phyloP scores from a whole-genome alignment of 2,797 vertebrate species.

The Cossypha polioptera region DNA sequence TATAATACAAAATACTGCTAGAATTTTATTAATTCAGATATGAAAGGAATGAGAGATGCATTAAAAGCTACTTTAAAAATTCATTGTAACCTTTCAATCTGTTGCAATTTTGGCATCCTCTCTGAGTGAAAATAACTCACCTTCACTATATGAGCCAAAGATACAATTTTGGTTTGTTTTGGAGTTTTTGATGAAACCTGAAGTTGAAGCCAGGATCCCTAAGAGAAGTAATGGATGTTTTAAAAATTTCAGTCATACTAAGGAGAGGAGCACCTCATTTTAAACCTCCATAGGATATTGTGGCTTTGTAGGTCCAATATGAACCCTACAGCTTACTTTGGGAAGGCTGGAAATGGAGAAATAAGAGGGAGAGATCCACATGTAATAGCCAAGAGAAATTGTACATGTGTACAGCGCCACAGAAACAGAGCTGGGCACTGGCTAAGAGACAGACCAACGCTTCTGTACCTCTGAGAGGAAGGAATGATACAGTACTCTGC shows the following conservation, averaged over 20 bases:
- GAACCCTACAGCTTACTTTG: neutral
- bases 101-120: neutral
- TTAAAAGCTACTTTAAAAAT: neutral
- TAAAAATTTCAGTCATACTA: neutral
- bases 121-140: neutral
- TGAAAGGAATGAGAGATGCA: neutral
- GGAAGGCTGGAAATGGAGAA: neutral
- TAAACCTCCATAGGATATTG: neutral
- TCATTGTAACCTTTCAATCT: neutral
- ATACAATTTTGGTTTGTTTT: neutral
- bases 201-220: neutral
- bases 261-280: accelerated
- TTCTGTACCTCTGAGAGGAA: neutral
- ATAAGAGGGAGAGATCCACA: neutral
- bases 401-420: accelerated
- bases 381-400: neutral
- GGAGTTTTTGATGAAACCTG: neutral
- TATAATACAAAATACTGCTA: neutral
- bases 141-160: neutral
- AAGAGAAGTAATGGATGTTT: neutral
- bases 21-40: neutral
- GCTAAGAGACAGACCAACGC: neutral
- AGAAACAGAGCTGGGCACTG: neutral
- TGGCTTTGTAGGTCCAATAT: neutral
- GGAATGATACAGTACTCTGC: neutral